Percentiles rank a stretch among this genome's conserved stretches.
phyloP scores from a whole-genome alignment of 30 jellyfish, hydroid and myxozoan species.

The Rhopilema esculentum region DNA sequence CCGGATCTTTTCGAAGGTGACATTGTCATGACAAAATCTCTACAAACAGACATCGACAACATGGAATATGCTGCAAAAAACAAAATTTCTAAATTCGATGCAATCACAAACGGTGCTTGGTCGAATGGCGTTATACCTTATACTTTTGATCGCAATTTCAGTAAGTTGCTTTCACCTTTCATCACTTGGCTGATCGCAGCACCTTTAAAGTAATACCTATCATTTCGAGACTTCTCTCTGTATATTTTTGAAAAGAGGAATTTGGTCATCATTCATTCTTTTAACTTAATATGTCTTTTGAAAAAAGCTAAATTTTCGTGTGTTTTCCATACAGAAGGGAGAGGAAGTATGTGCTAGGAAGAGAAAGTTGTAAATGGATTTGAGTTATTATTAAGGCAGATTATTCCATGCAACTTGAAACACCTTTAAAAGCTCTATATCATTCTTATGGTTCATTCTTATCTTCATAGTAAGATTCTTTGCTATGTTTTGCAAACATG shows the following conservation, averaged over 20 bases:
- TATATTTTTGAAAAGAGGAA: background rate
- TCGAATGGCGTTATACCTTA: conserved; percentile 78
- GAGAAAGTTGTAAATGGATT: too few species aligned
- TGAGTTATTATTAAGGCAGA: conserved; percentile 65
- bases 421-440: too few species aligned
- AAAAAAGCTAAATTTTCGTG: too few species aligned
- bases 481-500: background rate
- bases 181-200: background rate
- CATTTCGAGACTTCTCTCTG: background rate
- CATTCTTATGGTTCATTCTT: too few species aligned
- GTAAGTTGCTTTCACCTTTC: conserved; percentile 54
- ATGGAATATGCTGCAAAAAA: conserved; percentile 57
- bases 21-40: conserved; percentile 71
- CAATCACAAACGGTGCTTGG: conserved; percentile 83
- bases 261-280: background rate
- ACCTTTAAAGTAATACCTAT: background rate
- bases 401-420: conserved; percentile 82
- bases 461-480: conserved; percentile 11
- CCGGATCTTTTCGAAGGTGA: conserved; percentile 91
- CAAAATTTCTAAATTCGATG: conserved; percentile 73
- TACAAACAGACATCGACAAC: conserved; percentile 47
- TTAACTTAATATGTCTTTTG: background rate
- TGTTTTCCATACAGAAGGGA: too few species aligned
- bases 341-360: too few species aligned
- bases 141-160: conserved; percentile 62